Evolutionary conservation across 2,888 invertebrate species (phyloP).

Genomic region (Periphyllus acericola): DNA sequence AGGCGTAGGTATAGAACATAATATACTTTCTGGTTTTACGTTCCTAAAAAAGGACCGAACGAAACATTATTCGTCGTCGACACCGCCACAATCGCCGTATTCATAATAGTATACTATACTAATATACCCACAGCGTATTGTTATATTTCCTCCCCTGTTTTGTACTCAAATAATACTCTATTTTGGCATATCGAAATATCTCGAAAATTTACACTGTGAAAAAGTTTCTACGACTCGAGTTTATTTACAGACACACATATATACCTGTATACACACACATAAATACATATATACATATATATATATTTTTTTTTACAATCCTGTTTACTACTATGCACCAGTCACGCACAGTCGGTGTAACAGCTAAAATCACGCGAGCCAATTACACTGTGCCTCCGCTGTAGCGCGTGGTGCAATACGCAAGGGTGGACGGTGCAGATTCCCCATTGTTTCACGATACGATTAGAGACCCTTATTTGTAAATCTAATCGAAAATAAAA

Average conservation of each 20-base stretch:
- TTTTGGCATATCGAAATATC: slow-evolving; percentile 56
- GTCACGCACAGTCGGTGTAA: slow-evolving; percentile 56
- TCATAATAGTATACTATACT: neutral
- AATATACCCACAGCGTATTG: neutral
- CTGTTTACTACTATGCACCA: slow-evolving; percentile 52
- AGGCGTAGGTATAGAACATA: too few species aligned
- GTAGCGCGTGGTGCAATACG: neutral
- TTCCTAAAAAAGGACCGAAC: slow-evolving; percentile 23
- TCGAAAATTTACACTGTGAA: slow-evolving; percentile 58
- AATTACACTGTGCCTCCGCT: slow-evolving; percentile 45
- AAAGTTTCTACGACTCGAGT: slow-evolving; percentile 35
- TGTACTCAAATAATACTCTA: slow-evolving; percentile 41
- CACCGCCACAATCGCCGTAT: neutral
- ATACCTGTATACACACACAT: too few species aligned
- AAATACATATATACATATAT: neutral
- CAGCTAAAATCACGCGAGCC: slow-evolving; percentile 60
- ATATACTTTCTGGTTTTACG: slow-evolving; percentile 13
- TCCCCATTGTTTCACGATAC: slow-evolving; percentile 48
- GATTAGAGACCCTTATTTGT: slow-evolving; percentile 59
- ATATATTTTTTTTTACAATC: slow-evolving; percentile 49
- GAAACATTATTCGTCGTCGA: slow-evolving; percentile 9
- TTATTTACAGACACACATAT: neutral
- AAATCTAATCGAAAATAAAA: slow-evolving; percentile 58
- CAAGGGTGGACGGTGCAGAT: slow-evolving; percentile 45
- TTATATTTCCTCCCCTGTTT: slow-evolving; percentile 36